Conservation (phyloP, 2,888 invertebrate species). For the Agrenia bidenticulata region DNA sequence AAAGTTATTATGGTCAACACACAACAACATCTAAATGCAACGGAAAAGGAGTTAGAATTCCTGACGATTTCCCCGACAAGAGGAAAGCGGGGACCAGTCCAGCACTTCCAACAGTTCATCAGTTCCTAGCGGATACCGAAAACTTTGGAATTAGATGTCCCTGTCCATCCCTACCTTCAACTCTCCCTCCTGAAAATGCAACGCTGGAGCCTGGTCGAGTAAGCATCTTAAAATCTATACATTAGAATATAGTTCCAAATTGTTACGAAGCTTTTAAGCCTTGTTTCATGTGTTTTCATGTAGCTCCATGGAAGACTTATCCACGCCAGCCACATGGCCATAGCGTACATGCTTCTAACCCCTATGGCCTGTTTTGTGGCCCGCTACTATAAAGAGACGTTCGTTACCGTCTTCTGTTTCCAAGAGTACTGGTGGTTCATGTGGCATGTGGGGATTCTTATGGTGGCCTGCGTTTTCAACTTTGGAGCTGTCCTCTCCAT, state of each 20-base stretch:
- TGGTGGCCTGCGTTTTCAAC: conserved; percentile 27
- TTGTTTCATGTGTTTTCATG: neutral
- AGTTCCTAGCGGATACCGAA: neutral
- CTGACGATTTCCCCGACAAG: neutral
- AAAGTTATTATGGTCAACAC: conserved; percentile 22
- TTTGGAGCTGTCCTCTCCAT: conserved; percentile 35
- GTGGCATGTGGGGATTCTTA: conserved; percentile 38
- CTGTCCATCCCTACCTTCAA: conserved; percentile 29
- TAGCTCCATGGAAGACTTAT: conserved; percentile 31
- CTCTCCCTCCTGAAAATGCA: conserved; percentile 25
- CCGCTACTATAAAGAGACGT: conserved; percentile 41
- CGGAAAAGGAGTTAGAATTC: no score
- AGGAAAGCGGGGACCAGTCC: neutral
- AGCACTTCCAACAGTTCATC: neutral
- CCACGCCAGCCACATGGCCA: conserved; percentile 37
- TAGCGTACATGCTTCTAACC: conserved; percentile 37
- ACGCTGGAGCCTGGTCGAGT: conserved; percentile 31
- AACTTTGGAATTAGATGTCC: conserved; percentile 22
- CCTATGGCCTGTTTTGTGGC: conserved; percentile 39
- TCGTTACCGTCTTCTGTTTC: conserved; percentile 37
- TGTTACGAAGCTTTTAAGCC: no score
- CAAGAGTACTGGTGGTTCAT: conserved; percentile 46
- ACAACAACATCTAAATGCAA: neutral
- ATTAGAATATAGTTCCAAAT: no score
- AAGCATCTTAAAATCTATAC: no score